Percentiles rank a stretch among this genome's conserved stretches.
Conservation (phyloP, 2,113 vertebrate genomes). For the Laticauda colubrina region DNA sequence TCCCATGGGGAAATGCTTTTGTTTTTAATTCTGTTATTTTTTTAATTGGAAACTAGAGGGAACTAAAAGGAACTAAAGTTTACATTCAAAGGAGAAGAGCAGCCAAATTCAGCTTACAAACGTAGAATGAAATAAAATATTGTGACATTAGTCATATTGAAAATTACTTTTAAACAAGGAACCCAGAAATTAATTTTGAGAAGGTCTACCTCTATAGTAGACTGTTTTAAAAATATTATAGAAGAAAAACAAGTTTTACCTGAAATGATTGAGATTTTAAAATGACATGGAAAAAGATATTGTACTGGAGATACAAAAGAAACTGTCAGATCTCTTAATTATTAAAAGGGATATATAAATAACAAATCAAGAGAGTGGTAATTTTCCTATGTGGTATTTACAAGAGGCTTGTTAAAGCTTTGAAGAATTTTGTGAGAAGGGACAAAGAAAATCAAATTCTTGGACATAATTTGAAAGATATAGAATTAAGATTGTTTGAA, state of each 20-base stretch:
- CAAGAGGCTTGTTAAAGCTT: neutral
- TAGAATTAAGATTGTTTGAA: neutral
- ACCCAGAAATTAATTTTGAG: neutral
- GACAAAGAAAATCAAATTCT: neutral
- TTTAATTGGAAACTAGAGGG: neutral
- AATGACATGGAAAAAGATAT: neutral
- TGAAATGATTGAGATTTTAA: neutral
- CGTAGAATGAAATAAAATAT: neutral
- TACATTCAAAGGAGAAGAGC: neutral
- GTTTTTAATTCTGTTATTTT: neutral
- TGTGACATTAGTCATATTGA: neutral
- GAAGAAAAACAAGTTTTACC: neutral
- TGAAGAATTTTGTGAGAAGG: neutral
- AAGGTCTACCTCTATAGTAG: neutral
- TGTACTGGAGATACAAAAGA: neutral
- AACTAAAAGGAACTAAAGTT: neutral
- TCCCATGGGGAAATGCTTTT: neutral
- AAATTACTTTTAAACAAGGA: neutral
- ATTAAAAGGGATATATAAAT: neutral
- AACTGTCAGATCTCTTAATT: neutral
- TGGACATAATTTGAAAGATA: neutral
- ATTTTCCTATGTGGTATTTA: neutral
- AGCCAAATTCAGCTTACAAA: neutral
- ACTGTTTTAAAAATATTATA: neutral
- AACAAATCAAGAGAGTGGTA: neutral